Conservation (phyloP, 2,113 vertebrate genomes). For the Bubo scandiacus region DNA sequence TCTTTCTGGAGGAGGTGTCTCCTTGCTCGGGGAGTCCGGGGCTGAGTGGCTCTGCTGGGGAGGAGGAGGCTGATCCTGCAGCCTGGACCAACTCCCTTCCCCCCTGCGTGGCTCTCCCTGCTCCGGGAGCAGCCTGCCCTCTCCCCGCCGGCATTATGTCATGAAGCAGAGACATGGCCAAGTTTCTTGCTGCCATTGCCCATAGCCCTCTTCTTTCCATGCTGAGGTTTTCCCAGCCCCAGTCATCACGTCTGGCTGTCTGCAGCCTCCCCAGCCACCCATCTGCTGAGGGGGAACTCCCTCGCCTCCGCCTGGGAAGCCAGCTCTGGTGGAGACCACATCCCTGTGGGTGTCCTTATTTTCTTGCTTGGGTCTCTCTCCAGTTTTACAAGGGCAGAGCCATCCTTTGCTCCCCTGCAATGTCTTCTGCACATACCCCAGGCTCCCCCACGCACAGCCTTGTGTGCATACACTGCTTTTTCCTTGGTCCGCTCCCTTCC, state of each 20-base stretch:
- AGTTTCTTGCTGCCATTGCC: not conserved
- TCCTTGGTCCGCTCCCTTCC: rapidly evolving
- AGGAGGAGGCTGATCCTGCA: not conserved
- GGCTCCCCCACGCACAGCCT: not conserved
- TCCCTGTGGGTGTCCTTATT: not conserved
- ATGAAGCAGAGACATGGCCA: not conserved
- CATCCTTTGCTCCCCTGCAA: not conserved
- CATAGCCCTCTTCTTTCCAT: not conserved
- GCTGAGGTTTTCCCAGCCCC: slow-evolving; percentile 22
- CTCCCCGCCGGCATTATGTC: not conserved
- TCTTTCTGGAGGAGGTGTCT: not conserved
- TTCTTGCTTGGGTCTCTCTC: not conserved
- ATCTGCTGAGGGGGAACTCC: not conserved
- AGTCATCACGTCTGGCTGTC: not conserved
- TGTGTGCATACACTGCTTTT: not conserved
- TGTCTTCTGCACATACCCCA: rapidly evolving
- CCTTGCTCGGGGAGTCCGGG: rapidly evolving
- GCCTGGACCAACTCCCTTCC: not conserved
- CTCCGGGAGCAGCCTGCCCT: not conserved
- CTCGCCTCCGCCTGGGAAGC: not conserved
- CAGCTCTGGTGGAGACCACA: not conserved
- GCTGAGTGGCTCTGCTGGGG: not conserved
- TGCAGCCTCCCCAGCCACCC: not conserved
- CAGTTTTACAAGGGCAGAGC: not conserved
- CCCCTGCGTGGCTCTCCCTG: rapidly evolving